A percentile compares a stretch with the other conserved stretches of the same genome.
Conservation (phyloP, 2,797 vertebrate species). For the Epinephelus coioides region DNA sequence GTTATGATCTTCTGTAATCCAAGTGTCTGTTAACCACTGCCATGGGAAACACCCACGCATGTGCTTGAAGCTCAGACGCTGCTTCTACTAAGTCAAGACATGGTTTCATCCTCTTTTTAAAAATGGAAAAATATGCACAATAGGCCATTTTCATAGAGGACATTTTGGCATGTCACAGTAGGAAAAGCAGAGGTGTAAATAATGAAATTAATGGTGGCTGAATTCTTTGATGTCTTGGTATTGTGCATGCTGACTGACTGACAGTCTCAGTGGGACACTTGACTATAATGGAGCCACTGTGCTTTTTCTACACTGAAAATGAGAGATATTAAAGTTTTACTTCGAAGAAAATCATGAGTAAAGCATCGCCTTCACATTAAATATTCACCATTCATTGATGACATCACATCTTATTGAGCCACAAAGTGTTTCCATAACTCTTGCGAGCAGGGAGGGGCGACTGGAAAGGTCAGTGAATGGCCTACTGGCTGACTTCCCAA, state of each 20-base stretch:
- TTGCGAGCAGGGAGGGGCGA: not conserved
- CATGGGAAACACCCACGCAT: slow-evolving; percentile 2
- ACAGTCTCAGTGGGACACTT: too few relatives aligned
- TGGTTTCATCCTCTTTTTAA: not conserved
- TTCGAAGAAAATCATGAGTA: not conserved
- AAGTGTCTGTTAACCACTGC: not conserved
- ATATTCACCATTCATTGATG: not conserved
- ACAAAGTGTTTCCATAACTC: slow-evolving; percentile 32
- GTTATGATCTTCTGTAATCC: not conserved
- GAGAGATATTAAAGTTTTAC: too few relatives aligned
- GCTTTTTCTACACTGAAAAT: too few relatives aligned
- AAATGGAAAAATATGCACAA: not conserved
- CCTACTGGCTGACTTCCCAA: slow-evolving; percentile 41
- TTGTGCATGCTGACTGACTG: too few relatives aligned
- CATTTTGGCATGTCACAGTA: too few relatives aligned
- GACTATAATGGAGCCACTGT: too few relatives aligned
- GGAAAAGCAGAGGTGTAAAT: too few relatives aligned
- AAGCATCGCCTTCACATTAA: not conserved
- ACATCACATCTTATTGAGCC: slow-evolving; percentile 10
- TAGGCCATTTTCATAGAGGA: too few relatives aligned
- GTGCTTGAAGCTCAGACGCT: not conserved
- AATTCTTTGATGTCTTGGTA: too few relatives aligned
- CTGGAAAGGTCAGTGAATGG: slow-evolving; percentile 57
- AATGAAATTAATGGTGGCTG: too few relatives aligned
- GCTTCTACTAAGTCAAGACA: not conserved